Evolutionary conservation across 2,888 invertebrate species (phyloP).

Genomic region (Anoplius nigerrimus): DNA sequence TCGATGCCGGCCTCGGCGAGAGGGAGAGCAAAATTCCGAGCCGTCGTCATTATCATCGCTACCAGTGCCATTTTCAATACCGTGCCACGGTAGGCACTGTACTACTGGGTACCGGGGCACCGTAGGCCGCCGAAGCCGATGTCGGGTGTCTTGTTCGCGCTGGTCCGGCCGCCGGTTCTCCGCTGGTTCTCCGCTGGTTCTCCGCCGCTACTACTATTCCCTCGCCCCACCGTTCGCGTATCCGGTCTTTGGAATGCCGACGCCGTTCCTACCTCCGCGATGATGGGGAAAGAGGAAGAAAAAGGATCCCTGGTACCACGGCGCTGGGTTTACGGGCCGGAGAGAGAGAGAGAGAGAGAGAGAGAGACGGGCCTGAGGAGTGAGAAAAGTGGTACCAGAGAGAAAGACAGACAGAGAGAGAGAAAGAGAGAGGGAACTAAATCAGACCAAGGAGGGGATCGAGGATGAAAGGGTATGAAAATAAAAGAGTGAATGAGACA

Average conservation of each 20-base stretch:
- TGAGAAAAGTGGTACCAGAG: constrained; percentile 10
- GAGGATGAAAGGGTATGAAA: constrained; percentile 2
- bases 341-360: constrained; percentile 16
- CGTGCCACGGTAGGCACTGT: not conserved
- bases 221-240: constrained; percentile 2
- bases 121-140: too few relatives aligned
- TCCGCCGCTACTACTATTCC: not conserved
- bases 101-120: too few relatives aligned
- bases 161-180: too few relatives aligned
- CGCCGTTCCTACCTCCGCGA: too few relatives aligned
- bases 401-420: not conserved
- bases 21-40: too few relatives aligned
- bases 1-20: too few relatives aligned
- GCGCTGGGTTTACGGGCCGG: not conserved
- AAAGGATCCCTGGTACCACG: too few relatives aligned
- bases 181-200: too few relatives aligned
- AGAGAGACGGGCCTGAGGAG: constrained; percentile 7
- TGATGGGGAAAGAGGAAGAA: too few relatives aligned
- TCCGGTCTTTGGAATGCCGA: too few relatives aligned
- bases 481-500: not conserved
- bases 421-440: constrained; percentile 26
- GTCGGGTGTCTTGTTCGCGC: too few relatives aligned
- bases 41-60: not conserved
- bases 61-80: constrained; percentile 2
- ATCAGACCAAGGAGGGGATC: constrained; percentile 8